Conservation (phyloP, 2,113 vertebrate species). For the Nothobranchius furzeri region DNA sequence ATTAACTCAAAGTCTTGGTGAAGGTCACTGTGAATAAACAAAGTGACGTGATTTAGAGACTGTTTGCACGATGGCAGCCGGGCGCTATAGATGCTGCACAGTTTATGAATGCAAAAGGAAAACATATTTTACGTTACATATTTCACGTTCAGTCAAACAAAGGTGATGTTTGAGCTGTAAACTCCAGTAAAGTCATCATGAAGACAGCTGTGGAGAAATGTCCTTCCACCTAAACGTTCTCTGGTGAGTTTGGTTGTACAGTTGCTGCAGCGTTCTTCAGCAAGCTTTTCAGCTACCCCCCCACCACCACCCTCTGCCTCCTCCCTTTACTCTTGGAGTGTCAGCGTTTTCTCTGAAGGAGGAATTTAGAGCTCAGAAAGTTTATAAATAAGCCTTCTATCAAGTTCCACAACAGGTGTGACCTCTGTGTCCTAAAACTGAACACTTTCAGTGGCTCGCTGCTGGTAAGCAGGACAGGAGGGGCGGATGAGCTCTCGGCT, state of each 20-base stretch:
- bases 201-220: slow-evolving; percentile 2
- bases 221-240: slow-evolving; percentile 36
- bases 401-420: slow-evolving; percentile 99
- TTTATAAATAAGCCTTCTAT: slow-evolving; percentile 99
- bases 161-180: slow-evolving; percentile 2
- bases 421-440: slow-evolving; percentile 99
- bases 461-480: slow-evolving; percentile 45
- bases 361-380: slow-evolving; percentile 98
- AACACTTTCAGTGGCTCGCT: slow-evolving; percentile 92
- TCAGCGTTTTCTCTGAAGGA: slow-evolving; percentile 94
- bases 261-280: slow-evolving; percentile 94
- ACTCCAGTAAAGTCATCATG: slow-evolving; percentile 10
- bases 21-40: slow-evolving; percentile 67
- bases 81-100: neutral
- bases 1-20: slow-evolving; percentile 50
- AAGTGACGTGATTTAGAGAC: slow-evolving; percentile 60
- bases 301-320: neutral
- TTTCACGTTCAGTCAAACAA: slow-evolving; percentile 13
- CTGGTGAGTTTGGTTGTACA: slow-evolving; percentile 86
- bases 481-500: slow-evolving; percentile 31
- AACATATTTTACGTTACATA: slow-evolving; percentile 9
- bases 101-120: slow-evolving; percentile 22
- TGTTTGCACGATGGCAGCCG: slow-evolving; percentile 35
- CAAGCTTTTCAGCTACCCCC: slow-evolving; percentile 90
- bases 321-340: slow-evolving; percentile 81